Evolutionary conservation across 2,113 vertebrate genomes (phyloP), one percentile per base, ranked within the genome.

Genomic region (Aplodontia rufa): DNA sequence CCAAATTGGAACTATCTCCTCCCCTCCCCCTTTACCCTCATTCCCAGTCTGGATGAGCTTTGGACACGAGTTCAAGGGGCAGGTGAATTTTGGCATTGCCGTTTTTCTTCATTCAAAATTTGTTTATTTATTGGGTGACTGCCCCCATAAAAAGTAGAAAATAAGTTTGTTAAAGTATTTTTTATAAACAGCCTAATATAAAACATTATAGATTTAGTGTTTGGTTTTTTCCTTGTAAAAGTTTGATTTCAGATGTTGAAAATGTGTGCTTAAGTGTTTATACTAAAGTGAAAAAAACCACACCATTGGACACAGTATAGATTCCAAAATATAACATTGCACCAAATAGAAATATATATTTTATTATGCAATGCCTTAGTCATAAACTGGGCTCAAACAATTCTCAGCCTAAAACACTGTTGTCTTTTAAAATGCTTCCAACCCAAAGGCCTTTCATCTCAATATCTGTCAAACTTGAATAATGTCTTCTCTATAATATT

Each of bases 401-500:
- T 97, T 98, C 98, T 98, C 98, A 98, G 98, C 98, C 98, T 98
- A 95, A 97, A 98, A 98, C 98, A 98, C 98, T 98, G 98, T 98
- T 98, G 98, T 98, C 97, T 98, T 98, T 97, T 98, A 98, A 98
- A 98, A 98, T 98, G 98, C 98, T 99, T 99, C 99, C 98, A 98
- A 98, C 98, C 98, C 98, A 99, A 98, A 99, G 98, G 98, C 98
- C 98, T 99, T 99, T 99, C 98, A 98, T 98, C 98, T 98, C 98
- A 98, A 96, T 97, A 97, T 98, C 98, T 98, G 98, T 98, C 98
- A 98, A 94, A 99, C 98, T 98, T 99, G 98, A 99, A 99, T 98
- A 98, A 98, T 98, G 98, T 98, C 97, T 97, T 98, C 97, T 98
- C 97, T 97, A 97, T 96, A 75, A 96, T 98, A 97, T 98, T 97